Conservation (phyloP, 2,797 vertebrate genomes). For the Gallinago solitaria region DNA sequence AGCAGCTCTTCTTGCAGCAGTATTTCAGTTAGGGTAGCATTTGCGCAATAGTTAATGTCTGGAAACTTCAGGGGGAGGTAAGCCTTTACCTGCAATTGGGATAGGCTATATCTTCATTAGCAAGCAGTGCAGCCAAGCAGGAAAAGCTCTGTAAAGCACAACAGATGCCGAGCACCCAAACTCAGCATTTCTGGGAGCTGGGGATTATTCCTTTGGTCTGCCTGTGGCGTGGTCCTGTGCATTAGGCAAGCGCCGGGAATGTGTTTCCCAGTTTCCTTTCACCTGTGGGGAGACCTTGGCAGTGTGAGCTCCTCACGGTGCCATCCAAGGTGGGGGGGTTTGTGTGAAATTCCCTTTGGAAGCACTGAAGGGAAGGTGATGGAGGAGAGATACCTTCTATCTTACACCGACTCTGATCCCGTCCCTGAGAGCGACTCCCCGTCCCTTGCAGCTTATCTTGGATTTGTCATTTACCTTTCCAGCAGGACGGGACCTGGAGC, state of each 20-base stretch:
- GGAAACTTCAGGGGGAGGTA: not conserved
- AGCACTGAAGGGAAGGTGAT: not conserved
- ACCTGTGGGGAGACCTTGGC: not conserved
- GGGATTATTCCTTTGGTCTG: not conserved
- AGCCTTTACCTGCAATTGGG: not conserved
- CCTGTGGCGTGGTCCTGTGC: not conserved
- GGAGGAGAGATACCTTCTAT: not conserved
- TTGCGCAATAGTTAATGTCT: not conserved
- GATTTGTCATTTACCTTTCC: not conserved
- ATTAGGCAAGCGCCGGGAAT: not conserved
- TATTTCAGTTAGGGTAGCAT: not conserved
- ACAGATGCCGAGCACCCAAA: not conserved
- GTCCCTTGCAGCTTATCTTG: not conserved
- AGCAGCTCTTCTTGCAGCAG: not conserved
- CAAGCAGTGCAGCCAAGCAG: not conserved
- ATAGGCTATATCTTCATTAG: not conserved
- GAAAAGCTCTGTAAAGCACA: not conserved
- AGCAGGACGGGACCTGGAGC: not conserved
- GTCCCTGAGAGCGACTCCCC: not conserved
- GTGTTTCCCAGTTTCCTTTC: not conserved
- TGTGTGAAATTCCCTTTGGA: not conserved
- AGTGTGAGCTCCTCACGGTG: not conserved
- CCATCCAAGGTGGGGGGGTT: fast-evolving
- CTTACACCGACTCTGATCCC: not conserved
- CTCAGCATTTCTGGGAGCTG: not conserved